Evolutionary conservation across 2,113 vertebrate species (phyloP).

Genomic region (Hippoglossus stenolepis): DNA sequence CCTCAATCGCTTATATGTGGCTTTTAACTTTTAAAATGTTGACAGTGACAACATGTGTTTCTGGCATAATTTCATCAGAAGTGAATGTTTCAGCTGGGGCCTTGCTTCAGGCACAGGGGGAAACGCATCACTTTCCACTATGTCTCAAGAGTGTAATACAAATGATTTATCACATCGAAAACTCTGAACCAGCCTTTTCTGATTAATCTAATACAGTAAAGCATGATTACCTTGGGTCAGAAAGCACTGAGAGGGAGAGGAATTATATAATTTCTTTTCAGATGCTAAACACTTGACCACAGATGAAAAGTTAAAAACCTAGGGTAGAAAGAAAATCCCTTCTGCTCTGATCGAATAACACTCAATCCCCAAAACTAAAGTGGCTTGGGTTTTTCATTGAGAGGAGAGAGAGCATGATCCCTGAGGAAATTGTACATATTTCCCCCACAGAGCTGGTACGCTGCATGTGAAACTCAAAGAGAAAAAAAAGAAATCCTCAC

Average conservation of each 20-base stretch:
- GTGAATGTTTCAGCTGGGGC: constrained; percentile 1
- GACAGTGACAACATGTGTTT: background rate
- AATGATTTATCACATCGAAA: constrained; percentile 20
- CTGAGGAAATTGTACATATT: constrained; percentile 37
- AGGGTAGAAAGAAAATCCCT: background rate
- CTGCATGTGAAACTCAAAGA: constrained; percentile 20
- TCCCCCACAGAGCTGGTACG: constrained; percentile 10
- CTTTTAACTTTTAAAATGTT: constrained; percentile 7
- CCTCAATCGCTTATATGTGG: background rate
- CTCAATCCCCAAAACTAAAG: constrained; percentile 13
- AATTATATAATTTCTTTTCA: constrained; percentile 11
- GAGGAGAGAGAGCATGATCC: constrained; percentile 18
- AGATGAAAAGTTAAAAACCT: background rate
- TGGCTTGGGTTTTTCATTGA: constrained; percentile 15
- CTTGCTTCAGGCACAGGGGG: background rate
- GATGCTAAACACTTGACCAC: constrained; percentile 17
- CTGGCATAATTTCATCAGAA: background rate
- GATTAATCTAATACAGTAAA: constrained; percentile 3
- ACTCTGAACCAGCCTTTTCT: background rate
- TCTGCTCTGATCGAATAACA: constrained; percentile 11
- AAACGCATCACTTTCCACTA: constrained; percentile 4
- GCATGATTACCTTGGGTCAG: constrained; percentile 3
- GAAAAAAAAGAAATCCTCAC: constrained; percentile 32
- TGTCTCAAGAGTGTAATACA: background rate
- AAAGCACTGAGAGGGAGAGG: constrained; percentile 5